Evolutionary conservation across 2,888 invertebrate genomes (phyloP).

Genomic region (Cecidostiba fungosa): DNA sequence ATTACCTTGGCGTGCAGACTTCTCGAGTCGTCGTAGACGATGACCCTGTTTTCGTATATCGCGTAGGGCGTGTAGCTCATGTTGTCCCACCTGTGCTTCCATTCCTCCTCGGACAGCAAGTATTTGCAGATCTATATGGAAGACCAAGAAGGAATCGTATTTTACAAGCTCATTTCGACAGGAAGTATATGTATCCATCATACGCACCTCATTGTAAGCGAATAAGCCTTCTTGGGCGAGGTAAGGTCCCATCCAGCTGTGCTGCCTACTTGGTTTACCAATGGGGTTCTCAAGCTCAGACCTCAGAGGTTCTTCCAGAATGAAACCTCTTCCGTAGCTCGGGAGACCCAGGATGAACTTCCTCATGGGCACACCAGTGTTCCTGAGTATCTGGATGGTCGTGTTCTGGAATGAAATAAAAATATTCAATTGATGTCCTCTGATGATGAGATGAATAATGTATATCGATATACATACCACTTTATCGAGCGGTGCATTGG

Average conservation of each 20-base stretch:
- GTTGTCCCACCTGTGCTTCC: conserved; percentile 88
- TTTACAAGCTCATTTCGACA: not conserved
- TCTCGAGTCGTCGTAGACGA: conserved; percentile 88
- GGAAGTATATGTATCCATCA: not conserved
- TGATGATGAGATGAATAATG: not conserved
- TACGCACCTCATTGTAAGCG: conserved; percentile 91
- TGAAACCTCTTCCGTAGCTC: conserved; percentile 91
- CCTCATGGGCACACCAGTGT: conserved; percentile 83
- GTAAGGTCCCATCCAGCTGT: conserved; percentile 89
- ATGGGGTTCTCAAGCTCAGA: conserved; percentile 76
- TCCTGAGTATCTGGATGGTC: conserved; percentile 42
- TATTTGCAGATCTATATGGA: conserved; percentile 72
- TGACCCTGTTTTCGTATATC: conserved; percentile 84
- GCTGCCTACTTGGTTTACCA: conserved; percentile 82
- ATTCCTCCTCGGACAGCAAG: conserved; percentile 75
- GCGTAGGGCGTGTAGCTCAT: conserved; percentile 85
- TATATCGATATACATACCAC: conserved; percentile 83
- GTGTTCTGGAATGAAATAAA: conserved; percentile 42
- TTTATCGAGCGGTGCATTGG: conserved; percentile 89
- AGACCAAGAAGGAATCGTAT: not conserved
- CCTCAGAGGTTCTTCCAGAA: conserved; percentile 77
- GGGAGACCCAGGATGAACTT: conserved; percentile 92
- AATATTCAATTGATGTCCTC: not conserved
- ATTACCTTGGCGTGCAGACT: conserved; percentile 89
- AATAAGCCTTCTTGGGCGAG: conserved; percentile 91